Evolutionary conservation across 2,797 vertebrate species (phyloP), one percentile per base, ranked within the genome.

Genomic region (Eospalax fontanierii): DNA sequence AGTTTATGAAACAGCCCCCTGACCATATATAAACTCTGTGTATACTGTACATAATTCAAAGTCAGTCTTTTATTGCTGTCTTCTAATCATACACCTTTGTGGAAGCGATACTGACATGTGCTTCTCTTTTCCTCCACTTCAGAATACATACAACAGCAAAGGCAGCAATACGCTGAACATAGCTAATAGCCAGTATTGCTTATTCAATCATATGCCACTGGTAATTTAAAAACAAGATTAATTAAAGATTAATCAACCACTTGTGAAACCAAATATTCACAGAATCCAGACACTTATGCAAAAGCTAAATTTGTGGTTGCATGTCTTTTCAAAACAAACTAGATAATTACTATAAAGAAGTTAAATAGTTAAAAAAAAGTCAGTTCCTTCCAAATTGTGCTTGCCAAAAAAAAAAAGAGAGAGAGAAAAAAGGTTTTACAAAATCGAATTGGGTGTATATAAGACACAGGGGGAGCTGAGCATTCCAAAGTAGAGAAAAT

Each of bases 401-500:
- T 80, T 65, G 76, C n/a, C 87, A 75, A 38, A 68, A 83, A 96
- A 46, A 91, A n/a, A n/a, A n/a, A n/a, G n/a, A n/a, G n/a, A n/a
- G n/a, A n/a, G n/a, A n/a, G n/a, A n/a, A 68, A 83, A 96, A 46
- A 91, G 24, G 57, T 66, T 70, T 86, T 43, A 50, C 40, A 82
- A 94, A 97, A 94, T 83, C 87, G 94, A 38, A n/a, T 3, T 79
- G 89, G 93, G 68, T 66, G 81, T 57, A 65, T 46, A 71, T 19
- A 68, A 82, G 71, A 59, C 66, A 66, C 15, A 79, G n/a, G 79
- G 94, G 82, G 28, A 96, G 78, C 59, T 15, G 63, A 33, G 43
- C 71, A 65, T 65, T 91, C 78, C 74, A 86, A 93, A 95, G 92
- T 66, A 87, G 70, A 87, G 18, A 97, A 98, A 92, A 66, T 54